A percentile compares a stretch with the other conserved stretches of the same genome.
These are phyloP conservation scores for Terrapene triunguis DNA, from an alignment of 2,113 vertebrate species.

Conservation along the genomic window DNA sequence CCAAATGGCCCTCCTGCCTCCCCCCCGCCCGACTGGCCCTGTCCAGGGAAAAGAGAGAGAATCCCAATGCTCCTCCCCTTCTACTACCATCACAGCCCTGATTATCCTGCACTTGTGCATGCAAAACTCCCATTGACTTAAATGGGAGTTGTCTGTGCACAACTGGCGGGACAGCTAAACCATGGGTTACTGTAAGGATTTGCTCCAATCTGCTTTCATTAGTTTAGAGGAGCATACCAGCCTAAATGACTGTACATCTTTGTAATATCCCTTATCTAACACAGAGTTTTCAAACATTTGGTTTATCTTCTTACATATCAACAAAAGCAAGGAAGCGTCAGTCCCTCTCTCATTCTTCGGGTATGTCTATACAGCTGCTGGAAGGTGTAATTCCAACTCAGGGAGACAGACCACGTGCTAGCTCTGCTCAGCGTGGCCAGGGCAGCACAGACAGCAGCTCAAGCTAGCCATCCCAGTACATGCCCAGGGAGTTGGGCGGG, in stretches of 20 bases:
- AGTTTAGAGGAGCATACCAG: background rate
- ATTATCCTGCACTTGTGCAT: accelerated
- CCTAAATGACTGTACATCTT: background rate
- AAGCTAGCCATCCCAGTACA: background rate
- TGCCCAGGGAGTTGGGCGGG: background rate
- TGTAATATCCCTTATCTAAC: background rate
- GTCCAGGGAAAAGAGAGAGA: background rate
- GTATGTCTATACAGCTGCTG: background rate
- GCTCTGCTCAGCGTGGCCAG: background rate
- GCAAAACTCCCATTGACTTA: background rate
- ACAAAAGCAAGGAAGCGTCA: background rate
- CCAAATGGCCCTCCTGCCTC: too few relatives aligned
- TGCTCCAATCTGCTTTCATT: accelerated
- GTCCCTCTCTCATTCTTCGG: background rate
- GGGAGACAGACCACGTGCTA: background rate
- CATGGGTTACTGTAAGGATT: background rate
- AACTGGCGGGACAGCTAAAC: background rate
- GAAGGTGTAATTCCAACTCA: background rate
- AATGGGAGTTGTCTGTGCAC: background rate
- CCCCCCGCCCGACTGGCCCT: too few relatives aligned
- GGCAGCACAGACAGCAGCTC: background rate
- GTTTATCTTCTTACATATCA: background rate
- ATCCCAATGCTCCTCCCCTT: background rate
- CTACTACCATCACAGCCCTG: accelerated
- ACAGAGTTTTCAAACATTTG: background rate